Conservation (phyloP, 2,888 invertebrate genomes). For the Lasioglossum leucozonium region DNA sequence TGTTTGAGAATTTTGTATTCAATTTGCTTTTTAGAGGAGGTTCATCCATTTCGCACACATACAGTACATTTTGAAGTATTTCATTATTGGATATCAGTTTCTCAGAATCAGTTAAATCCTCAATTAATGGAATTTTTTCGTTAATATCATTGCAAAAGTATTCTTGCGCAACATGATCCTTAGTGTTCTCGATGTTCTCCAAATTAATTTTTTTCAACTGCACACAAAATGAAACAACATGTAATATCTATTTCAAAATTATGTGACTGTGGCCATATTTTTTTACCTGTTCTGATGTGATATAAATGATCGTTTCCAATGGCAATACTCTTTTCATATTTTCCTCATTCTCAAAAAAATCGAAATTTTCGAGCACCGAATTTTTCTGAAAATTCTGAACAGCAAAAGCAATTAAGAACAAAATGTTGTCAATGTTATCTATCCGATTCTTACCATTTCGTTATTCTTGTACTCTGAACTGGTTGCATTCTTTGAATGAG, state of each 20-base stretch:
- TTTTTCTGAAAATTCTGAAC: conserved; percentile 65
- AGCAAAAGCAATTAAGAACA: conserved; percentile 10
- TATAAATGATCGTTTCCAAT: conserved; percentile 71
- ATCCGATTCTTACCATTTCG: conserved; percentile 65
- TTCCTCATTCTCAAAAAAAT: conserved; percentile 32
- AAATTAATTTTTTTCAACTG: conserved; percentile 72
- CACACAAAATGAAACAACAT: conserved; percentile 25
- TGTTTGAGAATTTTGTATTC: conserved; percentile 29
- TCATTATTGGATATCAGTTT: conserved; percentile 61
- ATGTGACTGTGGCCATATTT: conserved; percentile 8
- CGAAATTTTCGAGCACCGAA: conserved; percentile 54
- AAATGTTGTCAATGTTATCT: neutral
- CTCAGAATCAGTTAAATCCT: conserved; percentile 66
- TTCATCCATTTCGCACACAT: conserved; percentile 48
- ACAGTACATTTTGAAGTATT: conserved; percentile 46
- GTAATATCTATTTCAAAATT: neutral
- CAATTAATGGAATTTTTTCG: conserved; percentile 43
- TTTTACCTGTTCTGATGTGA: conserved; percentile 74
- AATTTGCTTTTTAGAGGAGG: conserved; percentile 40
- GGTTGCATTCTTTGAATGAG: conserved; percentile 68
- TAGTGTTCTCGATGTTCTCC: conserved; percentile 69
- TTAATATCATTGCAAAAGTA: conserved; percentile 52
- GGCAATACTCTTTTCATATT: conserved; percentile 51
- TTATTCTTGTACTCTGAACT: conserved; percentile 67
- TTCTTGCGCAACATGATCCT: conserved; percentile 64